These are phyloP conservation scores for Hypanus sabinus DNA, from an alignment of 2,113 vertebrate species.

Conservation along the genomic window DNA sequence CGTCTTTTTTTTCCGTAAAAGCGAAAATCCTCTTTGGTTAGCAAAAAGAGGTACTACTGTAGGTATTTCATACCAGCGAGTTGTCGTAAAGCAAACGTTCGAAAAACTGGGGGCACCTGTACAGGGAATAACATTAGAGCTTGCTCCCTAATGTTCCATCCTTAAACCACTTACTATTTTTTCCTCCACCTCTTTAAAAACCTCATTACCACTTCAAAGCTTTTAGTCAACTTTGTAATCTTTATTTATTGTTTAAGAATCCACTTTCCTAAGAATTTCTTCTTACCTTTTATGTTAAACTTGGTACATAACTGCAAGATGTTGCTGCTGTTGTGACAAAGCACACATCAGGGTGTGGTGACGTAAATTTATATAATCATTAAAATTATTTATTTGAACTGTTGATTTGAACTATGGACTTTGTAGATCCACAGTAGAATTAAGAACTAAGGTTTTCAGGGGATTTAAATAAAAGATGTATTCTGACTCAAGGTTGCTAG, in stretches of 20 bases:
- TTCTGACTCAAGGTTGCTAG: not conserved
- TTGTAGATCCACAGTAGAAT: not conserved
- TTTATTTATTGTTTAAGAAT: not conserved
- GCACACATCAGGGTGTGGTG: not conserved
- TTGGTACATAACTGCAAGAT: not conserved
- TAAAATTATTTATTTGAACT: not conserved
- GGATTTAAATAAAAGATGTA: not conserved
- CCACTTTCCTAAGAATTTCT: not conserved
- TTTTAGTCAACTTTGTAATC: not conserved
- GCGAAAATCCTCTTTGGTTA: too few relatives aligned
- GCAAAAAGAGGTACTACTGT: too few relatives aligned
- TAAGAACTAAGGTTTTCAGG: not conserved
- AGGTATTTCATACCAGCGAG: too few relatives aligned
- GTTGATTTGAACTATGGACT: too few relatives aligned
- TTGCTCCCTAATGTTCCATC: not conserved
- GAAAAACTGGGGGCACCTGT: too few relatives aligned
- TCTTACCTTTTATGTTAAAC: not conserved
- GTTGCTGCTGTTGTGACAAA: not conserved
- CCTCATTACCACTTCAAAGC: not conserved
- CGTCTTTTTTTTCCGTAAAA: too few relatives aligned
- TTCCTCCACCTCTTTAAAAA: not conserved
- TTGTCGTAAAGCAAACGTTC: too few relatives aligned
- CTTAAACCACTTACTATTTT: not conserved
- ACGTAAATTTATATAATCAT: not conserved
- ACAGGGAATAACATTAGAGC: not conserved